A percentile compares a stretch with the other conserved stretches of the same genome.
These are phyloP conservation scores for Rhegmatorhina hoffmannsi DNA, from an alignment of 2,113 vertebrate genomes.

Conservation along the genomic window DNA sequence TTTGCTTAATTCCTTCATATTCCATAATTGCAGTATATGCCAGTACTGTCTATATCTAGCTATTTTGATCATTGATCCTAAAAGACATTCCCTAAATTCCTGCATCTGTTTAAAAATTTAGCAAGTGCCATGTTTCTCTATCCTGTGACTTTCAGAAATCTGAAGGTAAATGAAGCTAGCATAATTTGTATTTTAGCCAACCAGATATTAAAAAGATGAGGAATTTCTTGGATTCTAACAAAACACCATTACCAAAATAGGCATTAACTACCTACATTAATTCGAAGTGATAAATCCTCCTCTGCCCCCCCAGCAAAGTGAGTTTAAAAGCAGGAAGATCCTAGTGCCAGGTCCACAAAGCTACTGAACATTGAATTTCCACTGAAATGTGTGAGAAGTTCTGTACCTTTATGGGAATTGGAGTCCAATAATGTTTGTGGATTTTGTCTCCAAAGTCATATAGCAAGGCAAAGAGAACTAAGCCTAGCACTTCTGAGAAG, in stretches of 20 bases:
- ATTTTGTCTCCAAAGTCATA: not conserved
- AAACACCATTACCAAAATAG: not conserved
- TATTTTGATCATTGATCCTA: not conserved
- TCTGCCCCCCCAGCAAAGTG: not conserved
- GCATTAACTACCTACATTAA: not conserved
- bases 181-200: not conserved
- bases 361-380: not conserved
- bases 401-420: not conserved
- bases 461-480: not conserved
- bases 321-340: not conserved
- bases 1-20: not conserved
- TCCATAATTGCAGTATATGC: not conserved
- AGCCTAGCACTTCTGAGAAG: not conserved
- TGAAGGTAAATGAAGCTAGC: not conserved
- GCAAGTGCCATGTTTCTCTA: not conserved
- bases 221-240: not conserved
- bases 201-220: not conserved
- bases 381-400: not conserved
- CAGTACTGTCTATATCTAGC: not conserved
- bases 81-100: not conserved
- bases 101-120: not conserved
- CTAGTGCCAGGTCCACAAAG: not conserved
- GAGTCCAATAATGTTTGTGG: not conserved
- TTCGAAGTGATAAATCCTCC: not conserved
- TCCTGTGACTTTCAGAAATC: not conserved